Conservation (phyloP, 2,888 invertebrate species). For the Lysandra coridon region DNA sequence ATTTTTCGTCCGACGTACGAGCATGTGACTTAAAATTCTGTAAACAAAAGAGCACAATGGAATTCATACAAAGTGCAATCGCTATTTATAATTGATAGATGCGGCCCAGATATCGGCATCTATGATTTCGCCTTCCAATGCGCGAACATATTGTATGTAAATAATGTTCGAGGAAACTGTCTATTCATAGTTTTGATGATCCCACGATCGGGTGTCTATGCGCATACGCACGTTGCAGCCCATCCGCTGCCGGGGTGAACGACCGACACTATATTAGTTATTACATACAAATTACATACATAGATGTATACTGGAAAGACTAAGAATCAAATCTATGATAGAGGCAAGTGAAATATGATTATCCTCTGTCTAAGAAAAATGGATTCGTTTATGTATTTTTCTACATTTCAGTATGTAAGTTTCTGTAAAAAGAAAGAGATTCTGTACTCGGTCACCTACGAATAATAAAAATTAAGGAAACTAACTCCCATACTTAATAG, state of each 20-base stretch:
- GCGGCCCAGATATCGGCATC: constrained; percentile 5
- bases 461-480: no score
- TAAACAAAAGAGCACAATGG: constrained; percentile 7
- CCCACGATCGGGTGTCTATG: constrained; percentile 62
- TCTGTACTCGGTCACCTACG: no score
- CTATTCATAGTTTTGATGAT: constrained; percentile 60
- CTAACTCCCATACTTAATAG: no score
- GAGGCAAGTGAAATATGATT: no score
- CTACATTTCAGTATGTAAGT: no score
- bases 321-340: background rate
- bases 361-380: no score
- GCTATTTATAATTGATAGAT: constrained; percentile 16
- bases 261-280: constrained; percentile 54
- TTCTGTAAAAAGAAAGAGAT: no score
- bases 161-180: constrained; percentile 36
- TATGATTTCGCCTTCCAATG: background rate
- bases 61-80: background rate
- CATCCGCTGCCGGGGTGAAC: constrained; percentile 63
- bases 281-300: constrained; percentile 37
- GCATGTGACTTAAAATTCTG: background rate
- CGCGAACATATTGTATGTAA: constrained; percentile 18
- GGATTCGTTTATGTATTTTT: no score
- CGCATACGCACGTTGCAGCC: constrained; percentile 59
- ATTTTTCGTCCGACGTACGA: no score
- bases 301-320: constrained; percentile 37